A percentile compares a stretch with the other conserved stretches of the same genome.
phyloP scores from a whole-genome alignment of 2,113 vertebrate genomes.

The Plecotus auritus region DNA sequence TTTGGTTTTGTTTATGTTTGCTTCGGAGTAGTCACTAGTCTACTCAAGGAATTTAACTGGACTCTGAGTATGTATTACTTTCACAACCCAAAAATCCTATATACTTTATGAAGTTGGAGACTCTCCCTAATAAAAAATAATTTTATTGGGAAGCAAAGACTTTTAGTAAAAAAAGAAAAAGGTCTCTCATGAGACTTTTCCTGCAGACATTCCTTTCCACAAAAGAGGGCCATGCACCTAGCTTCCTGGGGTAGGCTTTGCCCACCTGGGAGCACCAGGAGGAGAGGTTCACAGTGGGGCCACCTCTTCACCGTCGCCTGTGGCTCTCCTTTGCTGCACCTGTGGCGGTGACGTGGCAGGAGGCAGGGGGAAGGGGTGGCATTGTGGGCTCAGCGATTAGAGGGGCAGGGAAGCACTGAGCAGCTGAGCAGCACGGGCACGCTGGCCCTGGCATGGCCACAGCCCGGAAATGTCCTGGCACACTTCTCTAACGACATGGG shows the following conservation, averaged over 20 bases:
- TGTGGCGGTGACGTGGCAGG: rapidly evolving
- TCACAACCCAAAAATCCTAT: conserved; percentile 19
- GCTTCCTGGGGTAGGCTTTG: too few relatives aligned
- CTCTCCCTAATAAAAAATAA: background rate
- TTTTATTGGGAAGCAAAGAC: conserved; percentile 19
- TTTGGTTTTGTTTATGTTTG: background rate
- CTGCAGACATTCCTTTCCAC: background rate
- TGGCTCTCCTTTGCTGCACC: background rate
- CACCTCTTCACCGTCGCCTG: background rate
- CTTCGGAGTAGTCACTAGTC: background rate
- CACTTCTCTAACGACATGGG: background rate
- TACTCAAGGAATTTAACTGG: conserved; percentile 9
- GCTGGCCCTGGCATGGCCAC: background rate
- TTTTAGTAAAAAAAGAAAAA: background rate
- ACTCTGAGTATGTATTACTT: background rate
- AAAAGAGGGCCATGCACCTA: background rate
- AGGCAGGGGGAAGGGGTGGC: background rate
- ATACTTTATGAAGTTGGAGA: background rate
- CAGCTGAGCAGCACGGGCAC: background rate
- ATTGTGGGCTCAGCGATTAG: rapidly evolving
- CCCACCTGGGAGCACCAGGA: background rate
- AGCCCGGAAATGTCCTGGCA: background rate
- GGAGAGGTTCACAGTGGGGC: background rate
- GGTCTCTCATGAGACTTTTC: background rate
- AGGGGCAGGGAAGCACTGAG: background rate